Conservation (phyloP, 2,797 vertebrate species). For the Thaleichthys pacificus region DNA sequence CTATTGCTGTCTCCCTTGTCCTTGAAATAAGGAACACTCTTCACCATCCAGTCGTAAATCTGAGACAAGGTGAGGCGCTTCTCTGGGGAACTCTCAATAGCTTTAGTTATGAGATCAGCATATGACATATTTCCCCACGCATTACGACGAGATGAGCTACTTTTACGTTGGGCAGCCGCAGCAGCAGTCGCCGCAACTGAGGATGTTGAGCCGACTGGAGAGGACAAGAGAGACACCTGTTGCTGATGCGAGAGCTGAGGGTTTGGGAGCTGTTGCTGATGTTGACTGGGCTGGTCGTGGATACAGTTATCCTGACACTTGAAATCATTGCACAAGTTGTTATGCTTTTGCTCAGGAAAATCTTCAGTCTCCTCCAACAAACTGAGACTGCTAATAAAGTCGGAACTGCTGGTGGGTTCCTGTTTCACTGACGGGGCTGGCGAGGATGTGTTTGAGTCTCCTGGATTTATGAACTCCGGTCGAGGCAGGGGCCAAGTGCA, state of each 20-base stretch:
- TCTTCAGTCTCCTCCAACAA: conserved; percentile 89
- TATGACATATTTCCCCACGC: conserved; percentile 99
- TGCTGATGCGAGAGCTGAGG: conserved; percentile 73
- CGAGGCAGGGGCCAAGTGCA: conserved; percentile 97
- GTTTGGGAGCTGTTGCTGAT: conserved; percentile 68
- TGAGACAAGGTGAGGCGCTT: conserved; percentile 92
- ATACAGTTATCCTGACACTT: conserved; percentile 82
- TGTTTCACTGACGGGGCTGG: conserved; percentile 86
- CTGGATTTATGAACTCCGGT: conserved; percentile 87
- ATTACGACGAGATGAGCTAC: conserved; percentile 93
- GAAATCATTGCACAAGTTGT: conserved; percentile 82
- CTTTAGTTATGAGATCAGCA: conserved; percentile 96
- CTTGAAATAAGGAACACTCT: conserved; percentile 95
- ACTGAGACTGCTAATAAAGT: conserved; percentile 87
- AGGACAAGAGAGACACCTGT: conserved; percentile 83
- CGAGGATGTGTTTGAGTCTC: conserved; percentile 88
- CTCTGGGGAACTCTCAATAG: conserved; percentile 95
- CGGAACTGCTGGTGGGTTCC: conserved; percentile 74
- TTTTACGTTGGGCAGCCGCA: conserved; percentile 85
- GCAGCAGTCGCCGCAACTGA: conserved; percentile 76
- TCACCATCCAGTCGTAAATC: conserved; percentile 99
- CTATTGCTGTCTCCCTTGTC: conserved; percentile 98
- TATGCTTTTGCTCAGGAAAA: conserved; percentile 77
- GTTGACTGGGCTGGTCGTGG: conserved; percentile 71
- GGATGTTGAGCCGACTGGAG: conserved; percentile 73